A percentile compares a stretch with the other conserved stretches of the same genome.
Conservation (phyloP, 2,797 vertebrate species). For the Paguma larvata region DNA sequence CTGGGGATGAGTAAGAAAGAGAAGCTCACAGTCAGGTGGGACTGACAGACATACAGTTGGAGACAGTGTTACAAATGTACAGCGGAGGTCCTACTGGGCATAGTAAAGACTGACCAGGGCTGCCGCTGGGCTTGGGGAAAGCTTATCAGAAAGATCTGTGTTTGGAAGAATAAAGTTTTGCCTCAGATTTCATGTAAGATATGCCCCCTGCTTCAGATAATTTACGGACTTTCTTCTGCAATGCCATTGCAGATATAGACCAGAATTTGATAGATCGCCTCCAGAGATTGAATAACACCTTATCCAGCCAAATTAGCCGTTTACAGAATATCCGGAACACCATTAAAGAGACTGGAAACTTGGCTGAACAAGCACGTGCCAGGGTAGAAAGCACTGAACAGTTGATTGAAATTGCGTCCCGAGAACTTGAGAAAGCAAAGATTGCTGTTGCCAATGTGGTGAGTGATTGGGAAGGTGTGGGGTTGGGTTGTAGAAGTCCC, state of each 20-base stretch:
- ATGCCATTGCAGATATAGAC: conserved; percentile 91
- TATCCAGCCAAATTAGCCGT: conserved; percentile 94
- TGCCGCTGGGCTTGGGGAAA: not conserved
- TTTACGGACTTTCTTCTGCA: not conserved
- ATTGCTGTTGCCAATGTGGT: conserved; percentile 95
- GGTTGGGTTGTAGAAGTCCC: rapidly evolving
- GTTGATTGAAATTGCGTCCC: conserved; percentile 93
- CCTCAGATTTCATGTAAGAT: not conserved
- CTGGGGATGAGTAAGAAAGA: not conserved
- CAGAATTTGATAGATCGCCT: conserved; percentile 95
- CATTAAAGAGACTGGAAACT: conserved; percentile 91
- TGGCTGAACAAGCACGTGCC: conserved; percentile 93
- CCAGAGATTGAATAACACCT: conserved; percentile 93
- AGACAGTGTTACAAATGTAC: not conserved
- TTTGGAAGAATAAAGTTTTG: not conserved
- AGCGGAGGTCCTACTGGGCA: rapidly evolving
- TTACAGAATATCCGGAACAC: conserved; percentile 95
- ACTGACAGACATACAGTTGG: rapidly evolving
- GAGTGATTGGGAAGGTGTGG: conserved; percentile 75
- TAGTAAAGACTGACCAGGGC: too few relatives aligned
- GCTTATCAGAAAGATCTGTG: not conserved
- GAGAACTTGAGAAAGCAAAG: conserved; percentile 95
- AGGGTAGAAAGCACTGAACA: conserved; percentile 92
- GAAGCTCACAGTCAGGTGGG: not conserved
- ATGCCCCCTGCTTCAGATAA: not conserved